Percentiles rank a stretch among this genome's conserved stretches.
Evolutionary conservation across 2,797 vertebrate genomes (phyloP).

Genomic region (Onychomys torridus): DNA sequence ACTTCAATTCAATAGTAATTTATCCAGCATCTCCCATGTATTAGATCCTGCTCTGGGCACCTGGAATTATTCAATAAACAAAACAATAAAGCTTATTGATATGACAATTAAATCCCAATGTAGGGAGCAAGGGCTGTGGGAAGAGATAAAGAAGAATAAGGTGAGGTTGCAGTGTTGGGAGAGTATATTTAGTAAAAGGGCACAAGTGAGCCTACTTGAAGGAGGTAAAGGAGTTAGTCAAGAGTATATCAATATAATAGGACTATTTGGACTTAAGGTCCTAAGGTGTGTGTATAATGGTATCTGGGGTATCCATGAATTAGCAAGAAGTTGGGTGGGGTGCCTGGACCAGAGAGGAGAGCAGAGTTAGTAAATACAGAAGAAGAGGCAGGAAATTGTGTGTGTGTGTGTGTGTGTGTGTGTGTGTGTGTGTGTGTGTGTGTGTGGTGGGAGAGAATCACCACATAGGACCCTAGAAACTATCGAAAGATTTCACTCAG

Average conservation of each 20-base stretch:
- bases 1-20: not conserved
- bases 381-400: not conserved
- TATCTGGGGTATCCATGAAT: not conserved
- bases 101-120: not conserved
- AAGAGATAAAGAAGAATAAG: not conserved
- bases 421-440: not conserved
- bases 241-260: not conserved
- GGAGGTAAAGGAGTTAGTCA: not conserved
- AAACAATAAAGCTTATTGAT: not conserved
- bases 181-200: not conserved
- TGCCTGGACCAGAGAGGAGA: not conserved
- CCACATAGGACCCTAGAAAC: not conserved
- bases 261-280: not conserved
- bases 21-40: not conserved
- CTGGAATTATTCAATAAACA: not conserved
- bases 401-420: not conserved
- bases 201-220: not conserved
- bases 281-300: not conserved
- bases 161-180: not conserved
- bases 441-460: not conserved
- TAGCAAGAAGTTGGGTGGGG: not conserved
- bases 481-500: accelerated
- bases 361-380: accelerated
- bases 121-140: not conserved
- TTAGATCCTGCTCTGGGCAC: not conserved